These are phyloP conservation scores for Paramormyrops hopkinsi DNA, from an alignment of 2,797 vertebrate species.

Conservation along the genomic window DNA sequence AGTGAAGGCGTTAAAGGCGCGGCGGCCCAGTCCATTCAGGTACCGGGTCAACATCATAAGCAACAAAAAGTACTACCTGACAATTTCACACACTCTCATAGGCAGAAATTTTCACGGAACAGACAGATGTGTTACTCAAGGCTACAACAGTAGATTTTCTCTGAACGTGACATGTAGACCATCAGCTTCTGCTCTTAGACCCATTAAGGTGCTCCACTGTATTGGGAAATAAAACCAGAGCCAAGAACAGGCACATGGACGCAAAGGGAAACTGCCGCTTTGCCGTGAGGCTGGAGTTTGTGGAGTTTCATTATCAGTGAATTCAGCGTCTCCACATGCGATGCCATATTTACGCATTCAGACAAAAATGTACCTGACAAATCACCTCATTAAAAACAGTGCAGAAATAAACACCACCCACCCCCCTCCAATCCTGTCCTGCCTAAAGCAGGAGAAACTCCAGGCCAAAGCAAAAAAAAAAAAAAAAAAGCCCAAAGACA, in stretches of 20 bases:
- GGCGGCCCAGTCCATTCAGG: background rate
- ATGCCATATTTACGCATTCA: constrained; percentile 49
- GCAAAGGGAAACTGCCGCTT: background rate
- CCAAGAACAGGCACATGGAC: background rate
- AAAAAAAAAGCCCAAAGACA: background rate
- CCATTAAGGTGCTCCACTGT: background rate
- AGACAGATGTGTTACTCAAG: background rate
- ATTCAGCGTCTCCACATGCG: background rate
- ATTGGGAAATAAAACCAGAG: background rate
- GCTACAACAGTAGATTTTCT: background rate
- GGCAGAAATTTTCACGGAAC: background rate
- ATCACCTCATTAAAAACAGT: constrained; percentile 56
- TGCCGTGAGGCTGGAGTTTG: background rate
- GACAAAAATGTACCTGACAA: constrained; percentile 60
- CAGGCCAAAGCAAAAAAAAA: background rate
- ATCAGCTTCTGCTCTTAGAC: background rate
- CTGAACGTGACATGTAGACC: background rate
- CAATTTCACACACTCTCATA: background rate
- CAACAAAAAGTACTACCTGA: background rate
- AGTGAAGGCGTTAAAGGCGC: background rate
- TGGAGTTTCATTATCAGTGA: background rate
- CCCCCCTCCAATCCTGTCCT: background rate
- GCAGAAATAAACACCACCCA: constrained; percentile 54
- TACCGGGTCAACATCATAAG: background rate
- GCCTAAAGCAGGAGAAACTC: constrained; percentile 11